Conservation (phyloP, 2,797 vertebrate species). For the Gallinago nigripennis region DNA sequence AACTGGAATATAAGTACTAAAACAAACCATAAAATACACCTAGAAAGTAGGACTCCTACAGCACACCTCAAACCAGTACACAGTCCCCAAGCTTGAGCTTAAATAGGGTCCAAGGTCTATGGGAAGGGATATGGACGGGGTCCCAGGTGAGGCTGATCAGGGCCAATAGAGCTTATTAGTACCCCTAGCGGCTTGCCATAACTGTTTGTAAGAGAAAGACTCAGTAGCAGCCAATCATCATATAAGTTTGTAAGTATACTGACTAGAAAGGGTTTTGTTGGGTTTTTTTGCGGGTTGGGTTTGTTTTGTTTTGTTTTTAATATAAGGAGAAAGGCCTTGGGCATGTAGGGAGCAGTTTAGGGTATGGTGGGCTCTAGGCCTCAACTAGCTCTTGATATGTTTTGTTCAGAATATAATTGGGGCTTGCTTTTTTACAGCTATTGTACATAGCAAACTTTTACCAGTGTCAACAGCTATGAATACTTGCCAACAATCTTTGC, state of each 20-base stretch:
- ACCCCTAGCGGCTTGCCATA: fast-evolving
- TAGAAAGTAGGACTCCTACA: fast-evolving
- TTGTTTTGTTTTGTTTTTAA: not conserved
- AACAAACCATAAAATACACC: fast-evolving
- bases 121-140: not conserved
- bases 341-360: fast-evolving
- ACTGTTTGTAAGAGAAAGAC: fast-evolving
- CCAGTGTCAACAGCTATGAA: not conserved
- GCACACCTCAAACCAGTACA: fast-evolving
- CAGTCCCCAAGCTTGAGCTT: fast-evolving
- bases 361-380: fast-evolving
- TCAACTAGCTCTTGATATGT: fast-evolving
- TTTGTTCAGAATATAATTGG: not conserved
- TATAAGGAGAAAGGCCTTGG: fast-evolving
- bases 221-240: fast-evolving
- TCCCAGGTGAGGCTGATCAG: not conserved
- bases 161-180: not conserved
- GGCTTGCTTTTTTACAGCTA: not conserved
- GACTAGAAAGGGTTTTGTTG: fast-evolving
- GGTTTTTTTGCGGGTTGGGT: too few relatives aligned
- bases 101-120: not conserved
- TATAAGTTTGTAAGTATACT: fast-evolving
- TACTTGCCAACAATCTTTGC: not conserved
- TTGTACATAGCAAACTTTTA: not conserved
- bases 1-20: fast-evolving